These are phyloP conservation scores for Augiades crinisus DNA, from an alignment of 2,888 invertebrate species.

Conservation along the genomic window DNA sequence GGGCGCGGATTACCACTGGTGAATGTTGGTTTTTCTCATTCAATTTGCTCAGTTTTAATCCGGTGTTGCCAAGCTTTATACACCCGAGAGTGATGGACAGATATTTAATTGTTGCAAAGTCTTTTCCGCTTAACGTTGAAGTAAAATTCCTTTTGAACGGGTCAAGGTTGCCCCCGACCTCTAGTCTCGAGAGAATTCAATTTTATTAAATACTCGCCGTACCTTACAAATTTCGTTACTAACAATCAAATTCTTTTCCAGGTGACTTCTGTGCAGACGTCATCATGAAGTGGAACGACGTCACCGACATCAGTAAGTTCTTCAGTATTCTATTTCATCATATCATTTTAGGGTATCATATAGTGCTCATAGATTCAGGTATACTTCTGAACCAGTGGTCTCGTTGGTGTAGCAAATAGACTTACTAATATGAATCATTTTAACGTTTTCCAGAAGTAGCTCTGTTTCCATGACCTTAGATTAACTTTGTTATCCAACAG, in stretches of 20 bases:
- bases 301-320: slow-evolving; percentile 74
- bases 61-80: slow-evolving; percentile 20
- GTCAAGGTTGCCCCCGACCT: slow-evolving; percentile 4
- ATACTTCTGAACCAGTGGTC: no score
- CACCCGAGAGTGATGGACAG: slow-evolving; percentile 10
- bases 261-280: slow-evolving; percentile 75
- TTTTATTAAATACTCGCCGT: slow-evolving; percentile 1
- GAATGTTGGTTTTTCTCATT: slow-evolving; percentile 20
- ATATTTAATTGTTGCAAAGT: slow-evolving; percentile 14
- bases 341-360: no score
- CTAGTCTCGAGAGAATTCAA: slow-evolving; percentile 4
- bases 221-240: background rate
- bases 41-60: slow-evolving; percentile 21
- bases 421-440: no score
- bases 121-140: slow-evolving; percentile 1
- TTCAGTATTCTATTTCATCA: no score
- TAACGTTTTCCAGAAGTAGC: no score
- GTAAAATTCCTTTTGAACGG: slow-evolving; percentile 6
- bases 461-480: no score
- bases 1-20: slow-evolving; percentile 16
- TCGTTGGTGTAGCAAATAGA: no score
- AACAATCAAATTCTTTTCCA: slow-evolving; percentile 36
- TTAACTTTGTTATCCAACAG: no score
- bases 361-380: no score
- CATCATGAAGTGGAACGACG: slow-evolving; percentile 79